Evolutionary conservation across 1,140 invertebrate species (phyloP).

Genomic region (Sitophilus oryzae): DNA sequence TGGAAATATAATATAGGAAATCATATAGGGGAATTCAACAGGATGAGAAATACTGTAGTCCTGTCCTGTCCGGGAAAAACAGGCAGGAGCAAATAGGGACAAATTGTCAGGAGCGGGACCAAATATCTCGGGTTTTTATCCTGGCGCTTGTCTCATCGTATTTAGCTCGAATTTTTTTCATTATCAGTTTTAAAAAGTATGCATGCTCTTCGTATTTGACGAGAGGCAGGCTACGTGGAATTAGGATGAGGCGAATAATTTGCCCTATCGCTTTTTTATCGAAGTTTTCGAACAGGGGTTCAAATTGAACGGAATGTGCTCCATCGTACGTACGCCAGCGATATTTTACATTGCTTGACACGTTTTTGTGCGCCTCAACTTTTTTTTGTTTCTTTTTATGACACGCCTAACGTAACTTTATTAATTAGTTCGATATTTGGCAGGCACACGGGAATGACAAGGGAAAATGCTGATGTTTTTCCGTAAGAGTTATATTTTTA

Average conservation of each 20-base stretch:
- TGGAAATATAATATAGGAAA: no score
- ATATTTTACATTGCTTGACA: conserved; percentile 22
- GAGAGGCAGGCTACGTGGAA: conserved; percentile 20
- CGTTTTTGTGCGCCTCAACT: conserved; percentile 5
- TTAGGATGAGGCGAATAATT: conserved; percentile 3
- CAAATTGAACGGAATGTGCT: conserved; percentile 23
- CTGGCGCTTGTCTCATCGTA: conserved; percentile 5
- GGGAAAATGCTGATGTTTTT: no score
- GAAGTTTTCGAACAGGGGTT: conserved; percentile 18
- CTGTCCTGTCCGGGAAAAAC: conserved; percentile 12
- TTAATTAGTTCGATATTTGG: conserved; percentile 18
- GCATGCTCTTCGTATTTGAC: conserved; percentile 23
- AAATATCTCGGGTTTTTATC: conserved; percentile 12
- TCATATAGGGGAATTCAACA: no score
- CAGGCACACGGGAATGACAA: no score
- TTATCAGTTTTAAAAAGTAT: conserved; percentile 28
- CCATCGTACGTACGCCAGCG: conserved; percentile 4
- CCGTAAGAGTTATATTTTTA: no score
- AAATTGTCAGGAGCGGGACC: conserved; percentile 21
- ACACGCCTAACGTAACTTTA: conserved; percentile 13
- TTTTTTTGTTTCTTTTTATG: conserved; percentile 16
- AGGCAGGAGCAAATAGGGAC: conserved; percentile 21
- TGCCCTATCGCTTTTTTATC: conserved; percentile 4
- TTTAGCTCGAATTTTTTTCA: conserved; percentile 25
- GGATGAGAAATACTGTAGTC: no score